Evolutionary conservation across 2,888 invertebrate genomes (phyloP).

Genomic region (Arctia plantaginis): DNA sequence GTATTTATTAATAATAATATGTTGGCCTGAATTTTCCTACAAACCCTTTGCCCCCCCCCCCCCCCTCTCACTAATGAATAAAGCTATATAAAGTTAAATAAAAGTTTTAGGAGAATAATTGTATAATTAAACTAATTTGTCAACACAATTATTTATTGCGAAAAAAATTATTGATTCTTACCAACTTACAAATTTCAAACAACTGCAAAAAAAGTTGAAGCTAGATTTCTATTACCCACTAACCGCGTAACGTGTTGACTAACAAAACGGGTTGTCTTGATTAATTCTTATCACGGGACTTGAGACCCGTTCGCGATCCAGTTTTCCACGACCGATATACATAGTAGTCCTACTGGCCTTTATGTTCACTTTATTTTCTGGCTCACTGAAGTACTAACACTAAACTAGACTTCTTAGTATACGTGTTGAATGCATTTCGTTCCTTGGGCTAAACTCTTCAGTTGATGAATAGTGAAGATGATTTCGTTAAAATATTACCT

Average conservation of each 20-base stretch:
- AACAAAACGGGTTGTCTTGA: conserved; percentile 37
- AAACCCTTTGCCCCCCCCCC: too few relatives aligned
- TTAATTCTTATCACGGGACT: conserved; percentile 47
- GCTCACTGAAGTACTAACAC: not conserved
- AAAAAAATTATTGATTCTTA: too few relatives aligned
- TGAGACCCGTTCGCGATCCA: conserved; percentile 29
- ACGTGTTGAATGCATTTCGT: not conserved
- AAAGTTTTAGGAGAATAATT: not conserved
- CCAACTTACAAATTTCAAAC: conserved; percentile 7
- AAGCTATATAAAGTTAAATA: not conserved
- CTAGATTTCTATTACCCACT: conserved; percentile 36
- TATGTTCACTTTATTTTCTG: conserved; percentile 3
- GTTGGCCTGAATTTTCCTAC: too few relatives aligned
- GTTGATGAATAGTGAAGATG: not conserved
- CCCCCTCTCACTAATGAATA: too few relatives aligned
- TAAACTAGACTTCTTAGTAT: not conserved
- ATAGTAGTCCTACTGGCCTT: conserved; percentile 35
- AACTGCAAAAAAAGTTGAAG: not conserved
- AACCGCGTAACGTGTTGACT: conserved; percentile 35
- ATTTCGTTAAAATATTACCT: not conserved
- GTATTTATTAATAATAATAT: too few relatives aligned
- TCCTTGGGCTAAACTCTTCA: not conserved
- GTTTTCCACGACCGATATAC: conserved; percentile 29
- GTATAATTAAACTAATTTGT: not conserved
- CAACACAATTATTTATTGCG: not conserved